Evolutionary conservation across 2,888 invertebrate genomes (phyloP).

Genomic region (Ectobius pallidus): DNA sequence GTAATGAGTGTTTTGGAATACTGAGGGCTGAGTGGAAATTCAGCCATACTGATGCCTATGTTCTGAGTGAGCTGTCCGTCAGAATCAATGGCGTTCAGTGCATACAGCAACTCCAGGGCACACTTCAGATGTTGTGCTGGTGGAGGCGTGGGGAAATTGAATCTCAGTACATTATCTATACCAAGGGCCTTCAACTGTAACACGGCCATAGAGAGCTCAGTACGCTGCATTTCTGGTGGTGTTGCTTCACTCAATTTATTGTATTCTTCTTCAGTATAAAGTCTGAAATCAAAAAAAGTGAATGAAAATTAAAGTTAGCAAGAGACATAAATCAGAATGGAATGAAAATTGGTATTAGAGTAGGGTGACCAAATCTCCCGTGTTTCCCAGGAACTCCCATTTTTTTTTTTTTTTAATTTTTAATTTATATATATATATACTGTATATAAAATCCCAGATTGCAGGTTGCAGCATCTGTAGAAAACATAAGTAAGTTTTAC

Average conservation of each 20-base stretch:
- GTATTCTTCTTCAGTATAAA: conserved; percentile 81
- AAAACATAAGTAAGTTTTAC: too few relatives aligned
- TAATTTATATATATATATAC: too few relatives aligned
- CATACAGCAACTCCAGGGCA: conserved; percentile 86
- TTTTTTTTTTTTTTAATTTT: background rate
- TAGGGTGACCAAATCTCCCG: too few relatives aligned
- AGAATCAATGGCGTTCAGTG: conserved; percentile 80
- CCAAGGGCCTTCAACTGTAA: conserved; percentile 93
- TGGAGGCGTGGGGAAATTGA: conserved; percentile 91
- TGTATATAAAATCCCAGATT: too few relatives aligned
- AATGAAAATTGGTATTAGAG: too few relatives aligned
- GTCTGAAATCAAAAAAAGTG: conserved; percentile 54
- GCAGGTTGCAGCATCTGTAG: too few relatives aligned
- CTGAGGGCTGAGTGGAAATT: conserved; percentile 87
- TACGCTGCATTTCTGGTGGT: conserved; percentile 92
- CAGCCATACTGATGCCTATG: conserved; percentile 84
- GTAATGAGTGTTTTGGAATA: conserved; percentile 83
- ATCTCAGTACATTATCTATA: conserved; percentile 87
- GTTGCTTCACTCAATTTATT: conserved; percentile 70
- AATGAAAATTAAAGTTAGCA: background rate
- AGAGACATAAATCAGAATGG: background rate
- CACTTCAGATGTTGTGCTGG: conserved; percentile 86
- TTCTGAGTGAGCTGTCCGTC: conserved; percentile 77
- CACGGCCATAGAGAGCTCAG: conserved; percentile 82
- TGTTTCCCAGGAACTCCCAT: too few relatives aligned